Evolutionary conservation across 2,113 vertebrate genomes (phyloP).

Genomic region (Notarius quadriscutis): DNA sequence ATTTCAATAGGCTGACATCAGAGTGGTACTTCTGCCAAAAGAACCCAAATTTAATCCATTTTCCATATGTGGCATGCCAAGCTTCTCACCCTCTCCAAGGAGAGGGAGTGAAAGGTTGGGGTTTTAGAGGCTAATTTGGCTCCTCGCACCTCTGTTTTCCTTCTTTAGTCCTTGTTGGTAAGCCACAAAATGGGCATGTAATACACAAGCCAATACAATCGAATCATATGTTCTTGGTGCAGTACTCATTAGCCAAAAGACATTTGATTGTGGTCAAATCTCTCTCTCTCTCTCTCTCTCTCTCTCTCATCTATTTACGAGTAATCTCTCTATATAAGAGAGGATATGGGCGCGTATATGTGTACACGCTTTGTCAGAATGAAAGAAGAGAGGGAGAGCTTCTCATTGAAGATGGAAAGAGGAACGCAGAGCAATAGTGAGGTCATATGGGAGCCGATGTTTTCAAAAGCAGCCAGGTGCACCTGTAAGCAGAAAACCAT

Average conservation of each 20-base stretch:
- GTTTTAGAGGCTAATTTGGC: constrained; percentile 42
- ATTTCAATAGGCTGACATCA: constrained; percentile 47
- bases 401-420: constrained; percentile 33
- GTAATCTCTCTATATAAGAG: background rate
- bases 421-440: constrained; percentile 38
- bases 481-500: constrained; percentile 36
- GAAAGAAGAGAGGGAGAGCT: constrained; percentile 39
- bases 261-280: constrained; percentile 12
- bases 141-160: constrained; percentile 20
- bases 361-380: constrained; percentile 32
- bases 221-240: constrained; percentile 38
- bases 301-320: constrained; percentile 24
- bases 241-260: constrained; percentile 45
- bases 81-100: constrained; percentile 31
- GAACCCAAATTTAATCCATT: constrained; percentile 50
- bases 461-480: constrained; percentile 32
- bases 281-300: constrained; percentile 37
- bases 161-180: background rate
- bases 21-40: constrained; percentile 49
- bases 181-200: constrained; percentile 19
- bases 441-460: constrained; percentile 37
- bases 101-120: constrained; percentile 20
- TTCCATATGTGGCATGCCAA: constrained; percentile 41
- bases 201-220: background rate
- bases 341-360: background rate